Base-by-base conservation (phyloP, 1,140 invertebrate species). In the Frieseomelitta varia region DNA sequence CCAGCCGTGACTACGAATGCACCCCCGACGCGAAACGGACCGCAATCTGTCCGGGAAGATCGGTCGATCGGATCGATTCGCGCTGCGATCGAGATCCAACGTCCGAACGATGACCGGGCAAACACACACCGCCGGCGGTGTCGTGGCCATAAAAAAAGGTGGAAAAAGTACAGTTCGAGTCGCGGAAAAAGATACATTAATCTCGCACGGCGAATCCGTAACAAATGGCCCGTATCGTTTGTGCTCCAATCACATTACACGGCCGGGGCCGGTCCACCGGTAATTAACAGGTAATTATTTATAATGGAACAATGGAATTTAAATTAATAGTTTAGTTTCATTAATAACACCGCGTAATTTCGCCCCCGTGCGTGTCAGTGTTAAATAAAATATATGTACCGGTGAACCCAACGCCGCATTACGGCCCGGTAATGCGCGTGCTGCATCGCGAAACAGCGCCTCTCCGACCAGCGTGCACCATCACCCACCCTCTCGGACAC, bases 251-350 rank as follows among this genome's bases (percentile, higher is more conserved):
- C 89, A 90, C 88, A 90, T 90, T 90, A 90, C 86, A 90, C 65
- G 58, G 63, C 73, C 67, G 76, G 79, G 8, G 81, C 79, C 72
- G 84, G 78, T 85, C 88, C 77, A 84, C 87, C 85, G 84, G 90
- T 93, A 94, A 95, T 94, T 94, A 95, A 92, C 91, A 91, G 93
- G 91, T 94, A 94, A 94, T 94, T 94, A 95, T 94, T 95, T 94
- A 93, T 93, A 94, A 94, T 94, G 92, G 91, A 94, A 94, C 93
- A 94, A 95, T 94, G 93, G 93, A 93, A 93, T 94, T 94, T 93
- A 92, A 94, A 95, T 94, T 94, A 95, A 95, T 95, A 95, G 94
- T 94, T 95, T 93, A 94, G 93, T 94, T 93, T 94, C 93, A 94
- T 95, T 94, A 94, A 95, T 94, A 93, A 95, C 92, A 88, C 71